Conservation (phyloP, 2,888 invertebrate genomes). For the Glyphotaelius pellucidus region DNA sequence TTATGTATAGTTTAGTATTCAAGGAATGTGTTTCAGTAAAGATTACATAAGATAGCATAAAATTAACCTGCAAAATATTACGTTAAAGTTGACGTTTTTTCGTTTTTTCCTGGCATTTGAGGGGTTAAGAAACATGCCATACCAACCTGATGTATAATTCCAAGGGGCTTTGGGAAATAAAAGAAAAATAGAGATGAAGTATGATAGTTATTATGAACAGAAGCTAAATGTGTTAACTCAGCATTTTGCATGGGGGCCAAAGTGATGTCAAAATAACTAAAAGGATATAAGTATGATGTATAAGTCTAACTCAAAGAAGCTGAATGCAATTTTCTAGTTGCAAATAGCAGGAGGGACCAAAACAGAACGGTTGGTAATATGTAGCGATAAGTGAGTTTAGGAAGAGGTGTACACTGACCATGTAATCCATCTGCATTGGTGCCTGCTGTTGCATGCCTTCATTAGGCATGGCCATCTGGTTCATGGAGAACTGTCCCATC, state of each 20-base stretch:
- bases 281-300: background rate
- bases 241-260: background rate
- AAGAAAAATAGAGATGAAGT: background rate
- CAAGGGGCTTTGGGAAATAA: slow-evolving; percentile 13
- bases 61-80: too few species aligned
- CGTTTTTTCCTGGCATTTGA: too few species aligned
- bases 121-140: background rate
- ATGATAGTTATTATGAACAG: background rate
- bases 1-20: too few species aligned
- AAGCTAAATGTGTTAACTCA: background rate
- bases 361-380: background rate
- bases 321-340: background rate
- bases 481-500: slow-evolving; percentile 18
- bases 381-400: background rate
- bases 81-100: too few species aligned
- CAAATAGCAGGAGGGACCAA: background rate
- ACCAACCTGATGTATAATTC: slow-evolving; percentile 14
- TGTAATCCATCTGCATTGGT: slow-evolving; percentile 13
- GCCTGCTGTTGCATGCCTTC: slow-evolving; percentile 8
- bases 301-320: background rate
- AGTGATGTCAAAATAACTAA: background rate
- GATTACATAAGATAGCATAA: too few species aligned
- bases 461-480: background rate
- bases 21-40: too few species aligned
- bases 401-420: background rate